Conservation (phyloP, 92 coral and sea anemone genomes). For the Galaxea fascicularis region DNA sequence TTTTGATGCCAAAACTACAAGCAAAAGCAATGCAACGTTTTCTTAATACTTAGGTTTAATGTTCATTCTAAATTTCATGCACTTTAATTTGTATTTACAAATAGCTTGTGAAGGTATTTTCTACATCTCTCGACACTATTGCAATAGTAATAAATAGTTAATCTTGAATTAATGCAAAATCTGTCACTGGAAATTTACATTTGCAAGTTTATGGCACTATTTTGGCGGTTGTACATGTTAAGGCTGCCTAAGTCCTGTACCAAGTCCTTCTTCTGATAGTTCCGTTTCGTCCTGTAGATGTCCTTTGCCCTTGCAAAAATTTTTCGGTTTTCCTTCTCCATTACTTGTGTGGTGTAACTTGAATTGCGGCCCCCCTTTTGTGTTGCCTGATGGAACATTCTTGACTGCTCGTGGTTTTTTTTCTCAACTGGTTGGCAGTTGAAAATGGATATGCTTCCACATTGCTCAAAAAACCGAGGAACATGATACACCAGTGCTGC, state of each 20-base stretch:
- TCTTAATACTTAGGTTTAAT: no score
- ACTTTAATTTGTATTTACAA: no score
- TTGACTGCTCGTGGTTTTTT: slow-evolving; percentile 43
- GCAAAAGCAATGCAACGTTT: no score
- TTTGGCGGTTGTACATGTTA: slow-evolving; percentile 25
- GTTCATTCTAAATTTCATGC: no score
- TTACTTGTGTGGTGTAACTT: slow-evolving; percentile 55
- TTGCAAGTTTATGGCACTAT: neutral
- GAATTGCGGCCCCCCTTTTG: slow-evolving; percentile 55
- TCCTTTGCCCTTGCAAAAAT: slow-evolving; percentile 5
- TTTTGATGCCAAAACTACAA: no score
- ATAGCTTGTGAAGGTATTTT: no score
- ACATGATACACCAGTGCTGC: slow-evolving; percentile 53
- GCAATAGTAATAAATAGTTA: no score
- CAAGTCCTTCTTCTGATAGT: neutral
- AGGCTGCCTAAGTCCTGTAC: neutral
- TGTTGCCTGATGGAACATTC: slow-evolving; percentile 50
- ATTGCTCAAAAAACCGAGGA: slow-evolving; percentile 54
- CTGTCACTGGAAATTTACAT: neutral
- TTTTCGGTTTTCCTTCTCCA: slow-evolving; percentile 17
- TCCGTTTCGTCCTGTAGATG: neutral
- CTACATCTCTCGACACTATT: no score
- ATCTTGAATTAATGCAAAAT: no score
- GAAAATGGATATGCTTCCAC: slow-evolving; percentile 31
- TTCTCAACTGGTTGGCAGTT: no score